phyloP scores from a whole-genome alignment of 2,888 invertebrate species.

The Archips crataeganus region DNA sequence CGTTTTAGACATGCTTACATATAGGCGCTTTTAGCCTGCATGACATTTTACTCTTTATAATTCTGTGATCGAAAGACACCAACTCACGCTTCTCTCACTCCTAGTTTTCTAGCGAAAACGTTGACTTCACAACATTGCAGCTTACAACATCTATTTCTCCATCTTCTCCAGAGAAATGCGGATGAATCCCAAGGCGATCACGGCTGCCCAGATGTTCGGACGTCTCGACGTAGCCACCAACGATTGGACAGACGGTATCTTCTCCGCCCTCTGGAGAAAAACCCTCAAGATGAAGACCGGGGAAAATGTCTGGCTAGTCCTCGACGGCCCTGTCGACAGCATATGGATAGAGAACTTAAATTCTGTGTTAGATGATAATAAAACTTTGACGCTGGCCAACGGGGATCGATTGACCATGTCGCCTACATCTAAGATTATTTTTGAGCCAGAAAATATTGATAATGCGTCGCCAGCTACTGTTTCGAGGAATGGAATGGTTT shows the following conservation, averaged over 20 bases:
- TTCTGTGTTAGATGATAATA: constrained; percentile 98
- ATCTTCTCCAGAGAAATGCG: constrained; percentile 92
- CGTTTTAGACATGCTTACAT: too few relatives aligned
- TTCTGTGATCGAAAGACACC: too few relatives aligned
- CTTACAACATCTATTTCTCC: neutral
- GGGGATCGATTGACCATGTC: constrained; percentile 98
- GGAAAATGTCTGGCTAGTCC: constrained; percentile 96
- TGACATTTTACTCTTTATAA: too few relatives aligned
- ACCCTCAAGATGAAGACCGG: constrained; percentile 95
- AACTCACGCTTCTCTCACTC: too few relatives aligned
- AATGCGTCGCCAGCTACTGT: constrained; percentile 99
- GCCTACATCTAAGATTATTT: constrained; percentile 97
- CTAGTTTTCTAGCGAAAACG: too few relatives aligned
- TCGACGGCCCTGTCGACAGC: constrained; percentile 98
- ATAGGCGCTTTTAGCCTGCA: too few relatives aligned
- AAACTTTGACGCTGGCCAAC: constrained; percentile 97
- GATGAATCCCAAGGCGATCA: constrained; percentile 99
- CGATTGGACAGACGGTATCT: constrained; percentile 99
- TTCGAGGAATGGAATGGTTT: constrained; percentile 97
- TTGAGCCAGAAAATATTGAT: constrained; percentile 98
- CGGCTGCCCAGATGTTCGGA: constrained; percentile 99
- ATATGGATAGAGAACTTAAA: constrained; percentile 99
- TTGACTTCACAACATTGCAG: too few relatives aligned
- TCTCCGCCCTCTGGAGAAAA: constrained; percentile 98
- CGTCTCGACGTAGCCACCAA: constrained; percentile 98